Base-by-base conservation (phyloP, 2,888 invertebrate genomes). In the Orthosia gracilis region DNA sequence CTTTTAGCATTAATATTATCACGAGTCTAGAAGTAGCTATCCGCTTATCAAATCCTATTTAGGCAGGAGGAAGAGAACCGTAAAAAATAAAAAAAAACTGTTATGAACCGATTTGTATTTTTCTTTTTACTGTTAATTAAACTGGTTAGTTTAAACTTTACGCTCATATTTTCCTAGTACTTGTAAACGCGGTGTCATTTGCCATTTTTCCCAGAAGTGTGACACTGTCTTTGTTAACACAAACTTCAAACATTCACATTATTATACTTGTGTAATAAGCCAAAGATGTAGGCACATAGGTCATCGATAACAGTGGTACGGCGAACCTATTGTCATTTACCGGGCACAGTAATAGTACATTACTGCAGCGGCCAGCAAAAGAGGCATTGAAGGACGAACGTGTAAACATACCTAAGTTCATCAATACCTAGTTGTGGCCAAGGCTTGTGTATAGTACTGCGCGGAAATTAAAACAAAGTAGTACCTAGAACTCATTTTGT, bases 141-240 rank as follows among this genome's bases (percentile, higher is more conserved):
- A 54, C 1, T 26, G 7, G 61, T 50, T 26, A 18, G 58, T 49
- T 17, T 54, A 2, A 26, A 23, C n/a, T 50, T 21, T 11, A 7
- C n/a, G 49, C 4, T 66, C 58, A 69, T 81, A 26, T 12, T 58
- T 73, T 69, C 77, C 77, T 69, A 17, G 77, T 77, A 81, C 12
- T 59, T 63, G 23, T 21, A 15, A 52, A 73, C 62, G 72, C 31
- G 57, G 65, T 81, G 65, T 47, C 68, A 63, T 26, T 52, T 58
- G 31, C 62, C 55, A 12, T n/a, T 23, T 13, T 72, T 73, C 65
- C 13, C 2, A 62, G 77, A 66, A 76, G 23, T 18, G 40, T 11
- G 26, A 26, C 15, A 57, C 57, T 15, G 52, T 61, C 18, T 79
- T 62, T 78, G 15, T 31, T 45, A 12, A 52, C 23, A 59, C 11